Conservation (phyloP, 2,113 vertebrate species). For the Anhinga rufa region DNA sequence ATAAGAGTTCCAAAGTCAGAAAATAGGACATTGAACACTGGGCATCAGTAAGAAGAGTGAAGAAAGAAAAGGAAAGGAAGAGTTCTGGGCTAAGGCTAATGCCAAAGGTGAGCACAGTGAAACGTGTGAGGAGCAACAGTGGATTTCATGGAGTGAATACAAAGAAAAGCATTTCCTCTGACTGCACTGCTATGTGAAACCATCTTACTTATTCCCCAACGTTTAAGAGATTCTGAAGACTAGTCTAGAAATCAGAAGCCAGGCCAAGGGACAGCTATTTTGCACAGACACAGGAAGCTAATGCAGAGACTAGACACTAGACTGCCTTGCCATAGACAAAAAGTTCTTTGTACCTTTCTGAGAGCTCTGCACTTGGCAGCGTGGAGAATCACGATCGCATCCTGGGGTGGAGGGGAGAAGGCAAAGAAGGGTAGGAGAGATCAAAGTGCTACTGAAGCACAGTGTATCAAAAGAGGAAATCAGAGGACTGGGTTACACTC, state of each 20-base stretch:
- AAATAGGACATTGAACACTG: neutral
- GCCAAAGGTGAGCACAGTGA: neutral
- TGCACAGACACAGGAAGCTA: neutral
- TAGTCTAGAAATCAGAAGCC: neutral
- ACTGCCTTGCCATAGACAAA: neutral
- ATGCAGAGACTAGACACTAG: neutral
- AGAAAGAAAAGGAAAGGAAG: neutral
- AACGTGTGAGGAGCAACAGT: neutral
- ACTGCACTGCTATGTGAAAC: neutral
- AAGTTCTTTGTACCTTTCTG: neutral
- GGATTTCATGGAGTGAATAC: neutral
- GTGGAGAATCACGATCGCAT: neutral
- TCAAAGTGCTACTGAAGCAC: neutral
- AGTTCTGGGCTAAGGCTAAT: neutral
- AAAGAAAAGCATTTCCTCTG: neutral
- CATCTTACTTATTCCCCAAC: neutral
- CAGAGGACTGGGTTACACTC: neutral
- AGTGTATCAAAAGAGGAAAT: neutral
- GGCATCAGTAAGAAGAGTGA: neutral
- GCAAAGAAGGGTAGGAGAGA: neutral
- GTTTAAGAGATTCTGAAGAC: neutral
- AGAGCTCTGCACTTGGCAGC: neutral
- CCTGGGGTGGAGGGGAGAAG: neutral
- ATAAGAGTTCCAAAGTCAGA: slow-evolving; percentile 19
- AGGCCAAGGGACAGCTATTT: neutral